phyloP scores from a whole-genome alignment of 2,888 invertebrate species.

The Scaptomyza polygonia region DNA sequence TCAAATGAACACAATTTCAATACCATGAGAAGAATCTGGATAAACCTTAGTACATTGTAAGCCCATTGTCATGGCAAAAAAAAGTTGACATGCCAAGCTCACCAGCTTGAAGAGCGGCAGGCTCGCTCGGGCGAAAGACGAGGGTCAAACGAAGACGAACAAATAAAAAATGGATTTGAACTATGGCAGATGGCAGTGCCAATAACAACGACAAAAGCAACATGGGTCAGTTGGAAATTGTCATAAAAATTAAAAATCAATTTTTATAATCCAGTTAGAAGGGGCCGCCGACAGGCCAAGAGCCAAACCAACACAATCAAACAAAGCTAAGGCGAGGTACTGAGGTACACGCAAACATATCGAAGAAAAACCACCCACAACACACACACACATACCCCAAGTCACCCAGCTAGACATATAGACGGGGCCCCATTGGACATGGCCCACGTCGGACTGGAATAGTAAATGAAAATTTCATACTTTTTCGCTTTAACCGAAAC shows the following conservation, averaged over 20 bases:
- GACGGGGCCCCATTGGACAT: constrained; percentile 19
- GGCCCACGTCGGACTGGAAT: constrained; percentile 68
- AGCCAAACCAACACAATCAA: constrained; percentile 33
- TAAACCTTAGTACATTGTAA: constrained; percentile 49
- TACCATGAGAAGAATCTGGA: not conserved
- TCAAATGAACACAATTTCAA: no score
- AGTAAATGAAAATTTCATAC: constrained; percentile 76
- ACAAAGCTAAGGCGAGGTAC: constrained; percentile 4
- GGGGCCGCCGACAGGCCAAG: constrained; percentile 36
- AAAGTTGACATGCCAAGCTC: constrained; percentile 61
- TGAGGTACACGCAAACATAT: constrained; percentile 48
- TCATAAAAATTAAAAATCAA: constrained; percentile 83
- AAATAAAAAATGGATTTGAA: constrained; percentile 52
- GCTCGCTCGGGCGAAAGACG: not conserved
- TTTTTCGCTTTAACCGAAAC: constrained; percentile 75
- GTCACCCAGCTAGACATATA: constrained; percentile 30
- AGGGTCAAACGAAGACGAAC: constrained; percentile 39
- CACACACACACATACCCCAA: constrained; percentile 5
- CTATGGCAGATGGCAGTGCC: constrained; percentile 16
- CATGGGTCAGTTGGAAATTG: constrained; percentile 76
- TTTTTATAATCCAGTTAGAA: constrained; percentile 83
- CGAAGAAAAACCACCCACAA: constrained; percentile 34
- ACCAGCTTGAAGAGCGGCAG: not conserved
- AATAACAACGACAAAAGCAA: constrained; percentile 21
- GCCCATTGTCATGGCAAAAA: constrained; percentile 58